A percentile compares a stretch with the other conserved stretches of the same genome.
These are phyloP conservation scores for Phaethornis superciliosus DNA, from an alignment of 2,113 vertebrate species.

Conservation along the genomic window DNA sequence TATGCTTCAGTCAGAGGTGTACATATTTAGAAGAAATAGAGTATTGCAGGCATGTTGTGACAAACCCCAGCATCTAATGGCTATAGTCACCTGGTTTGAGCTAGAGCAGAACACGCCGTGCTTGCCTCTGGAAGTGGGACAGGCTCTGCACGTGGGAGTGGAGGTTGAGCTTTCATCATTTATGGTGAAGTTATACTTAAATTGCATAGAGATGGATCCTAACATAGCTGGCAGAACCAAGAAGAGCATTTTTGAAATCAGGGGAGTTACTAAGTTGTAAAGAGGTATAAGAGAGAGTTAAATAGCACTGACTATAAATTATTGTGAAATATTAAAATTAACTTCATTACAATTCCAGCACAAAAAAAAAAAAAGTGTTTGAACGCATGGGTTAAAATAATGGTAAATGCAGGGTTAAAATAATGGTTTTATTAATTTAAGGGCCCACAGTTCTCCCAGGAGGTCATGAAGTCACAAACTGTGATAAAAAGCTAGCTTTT, in stretches of 20 bases:
- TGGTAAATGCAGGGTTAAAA: neutral
- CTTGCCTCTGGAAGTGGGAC: neutral
- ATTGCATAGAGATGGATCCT: neutral
- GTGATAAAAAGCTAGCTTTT: neutral
- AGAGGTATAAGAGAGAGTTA: neutral
- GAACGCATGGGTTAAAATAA: neutral
- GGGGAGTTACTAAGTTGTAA: neutral
- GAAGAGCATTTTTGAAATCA: neutral
- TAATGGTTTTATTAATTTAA: slow-evolving; percentile 17
- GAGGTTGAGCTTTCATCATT: neutral
- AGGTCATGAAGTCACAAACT: neutral
- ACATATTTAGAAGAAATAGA: neutral
- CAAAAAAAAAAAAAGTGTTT: neutral
- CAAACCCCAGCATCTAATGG: neutral
- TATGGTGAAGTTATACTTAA: neutral
- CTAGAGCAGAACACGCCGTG: neutral
- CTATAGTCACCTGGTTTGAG: neutral
- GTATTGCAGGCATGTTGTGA: slow-evolving; percentile 1
- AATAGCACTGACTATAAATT: neutral
- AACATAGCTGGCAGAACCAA: neutral
- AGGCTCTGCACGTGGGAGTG: neutral
- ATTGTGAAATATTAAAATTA: neutral
- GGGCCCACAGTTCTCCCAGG: neutral
- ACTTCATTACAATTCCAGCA: neutral
- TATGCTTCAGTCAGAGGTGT: neutral